Base-by-base conservation (phyloP, 2,888 invertebrate genomes). In the Orthonychiurus folsomi region DNA sequence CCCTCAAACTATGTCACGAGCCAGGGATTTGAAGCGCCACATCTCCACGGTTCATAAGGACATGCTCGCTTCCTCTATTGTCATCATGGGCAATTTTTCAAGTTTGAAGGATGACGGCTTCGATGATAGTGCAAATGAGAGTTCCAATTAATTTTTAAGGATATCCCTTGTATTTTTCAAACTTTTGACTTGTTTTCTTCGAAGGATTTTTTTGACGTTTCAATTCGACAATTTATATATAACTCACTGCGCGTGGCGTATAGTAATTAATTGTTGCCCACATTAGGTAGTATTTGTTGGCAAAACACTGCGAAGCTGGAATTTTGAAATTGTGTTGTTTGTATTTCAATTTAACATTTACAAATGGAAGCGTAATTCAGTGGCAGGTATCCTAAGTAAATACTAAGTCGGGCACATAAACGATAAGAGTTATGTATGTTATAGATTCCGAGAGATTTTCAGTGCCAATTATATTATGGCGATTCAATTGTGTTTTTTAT, bases 11-110 rank as follows among this genome's bases (percentile, higher is more conserved):
- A 66, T 73, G 62, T 68, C 68, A 21, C 61, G 71, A n/a, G 66
- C 65, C 25, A 66, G 71, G 56, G 71, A 73, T 50, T 63, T 73
- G 59, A 73, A 71, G 57, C 55, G 72, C 15, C 73, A 73, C 50
- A 64, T 73, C 2, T 60, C 64, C 0, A 37, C 37, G 37, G 37
- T 37, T 37, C 37, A 37, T 37, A 37, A 15, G 15, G 37, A 37
- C 37, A 37, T 37, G 37, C 37, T 37, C 37, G 15, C 5, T 15
- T 37, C 37, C 37, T 37, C 37, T 15, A 37, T 15, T 15, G 15
- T 15, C 15, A 9, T 15, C 5, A 9, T 9, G 9, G 15, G 9
- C 5, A 37, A 37, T 37, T 9, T 37, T 15, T 9, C 5, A 37
- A 15, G 15, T 9, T 5, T 9, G 15, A 37, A 37, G 5, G 15